Base-by-base conservation (phyloP, 2,113 vertebrate species). In the Periophthalmus modestus region DNA sequence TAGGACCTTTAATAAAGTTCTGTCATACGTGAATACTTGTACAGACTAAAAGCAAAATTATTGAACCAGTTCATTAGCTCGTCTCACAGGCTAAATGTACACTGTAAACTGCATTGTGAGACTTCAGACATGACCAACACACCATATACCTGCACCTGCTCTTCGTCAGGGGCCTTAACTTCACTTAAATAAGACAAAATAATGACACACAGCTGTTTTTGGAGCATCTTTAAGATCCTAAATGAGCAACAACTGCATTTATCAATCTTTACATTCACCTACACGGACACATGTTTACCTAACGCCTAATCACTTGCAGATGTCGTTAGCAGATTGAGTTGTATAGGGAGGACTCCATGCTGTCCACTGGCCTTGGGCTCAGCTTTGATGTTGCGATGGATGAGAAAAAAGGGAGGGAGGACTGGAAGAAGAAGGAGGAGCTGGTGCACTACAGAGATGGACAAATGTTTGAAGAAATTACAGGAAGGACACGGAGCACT, bases 331-430 rank as follows among this genome's bases (percentile, higher is more conserved):
- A 24, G 21, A 58, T 21, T 67, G 77, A 16, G 39, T n/a, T 54
- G 52, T 52, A 69, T 81, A 69, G 84, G n/a, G 57, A 74, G 68
- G 69, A 69, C 71, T 87, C 80, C 73, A 87, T 12, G 43, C 79
- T 82, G 79, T 72, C 76, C 70, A 24, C 28, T 70, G 69, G 84
- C 79, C 86, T 80, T 61, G n/a, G 68, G 81, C 80, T 52, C 9
- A 1, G 15, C 84, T 92, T 89, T 90, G 69, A 90, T 90, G 77
- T 84, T 67, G 43, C 34, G 68, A 66, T 14, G 50, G 70, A 79
- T 81, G 63, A 47, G 66, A 33, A 71, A n/a, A 52, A 46, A 23
- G 74, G n/a, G 61, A 36, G 63, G 55, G n/a, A 70, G 33, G 11
- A 18, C 66, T 2, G 2, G 14, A 36, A 67, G 36, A 23, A 16